phyloP scores from a whole-genome alignment of 1,140 invertebrate species.

The Acyrthosiphon pisum region DNA sequence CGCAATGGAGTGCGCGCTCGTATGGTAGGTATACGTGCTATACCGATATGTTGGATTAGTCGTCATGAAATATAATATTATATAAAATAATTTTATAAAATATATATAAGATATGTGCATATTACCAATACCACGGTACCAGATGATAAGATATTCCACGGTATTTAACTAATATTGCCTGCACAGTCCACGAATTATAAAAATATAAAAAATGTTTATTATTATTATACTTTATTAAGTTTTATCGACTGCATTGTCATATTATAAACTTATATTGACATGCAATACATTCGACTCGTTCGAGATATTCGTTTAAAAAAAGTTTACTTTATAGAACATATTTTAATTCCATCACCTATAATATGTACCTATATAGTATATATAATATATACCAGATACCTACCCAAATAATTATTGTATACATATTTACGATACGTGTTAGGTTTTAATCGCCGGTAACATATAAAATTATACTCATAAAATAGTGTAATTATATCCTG shows the following conservation, averaged over 20 bases:
- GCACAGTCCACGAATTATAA: too few relatives aligned
- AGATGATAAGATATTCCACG: neutral
- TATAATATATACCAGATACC: too few relatives aligned
- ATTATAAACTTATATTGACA: neutral
- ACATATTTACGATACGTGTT: too few relatives aligned
- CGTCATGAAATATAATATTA: neutral
- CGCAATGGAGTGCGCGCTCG: neutral
- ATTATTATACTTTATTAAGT: neutral
- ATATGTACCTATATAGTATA: too few relatives aligned
- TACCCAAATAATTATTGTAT: too few relatives aligned
- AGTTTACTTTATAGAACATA: too few relatives aligned
- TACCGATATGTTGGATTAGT: slow-evolving; percentile 5
- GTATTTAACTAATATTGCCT: neutral
- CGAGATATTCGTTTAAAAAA: too few relatives aligned
- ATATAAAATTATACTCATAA: too few relatives aligned
- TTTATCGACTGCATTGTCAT: neutral
- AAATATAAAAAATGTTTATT: too few relatives aligned
- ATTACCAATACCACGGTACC: neutral
- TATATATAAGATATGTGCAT: neutral
- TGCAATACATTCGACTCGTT: neutral
- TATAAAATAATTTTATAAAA: neutral
- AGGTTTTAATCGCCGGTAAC: too few relatives aligned
- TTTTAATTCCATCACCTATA: too few relatives aligned
- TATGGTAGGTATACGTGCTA: neutral
- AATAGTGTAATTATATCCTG: too few relatives aligned